A percentile compares a stretch with the other conserved stretches of the same genome.
Evolutionary conservation across 2,113 vertebrate genomes (phyloP).

Genomic region (Lepus europaeus): DNA sequence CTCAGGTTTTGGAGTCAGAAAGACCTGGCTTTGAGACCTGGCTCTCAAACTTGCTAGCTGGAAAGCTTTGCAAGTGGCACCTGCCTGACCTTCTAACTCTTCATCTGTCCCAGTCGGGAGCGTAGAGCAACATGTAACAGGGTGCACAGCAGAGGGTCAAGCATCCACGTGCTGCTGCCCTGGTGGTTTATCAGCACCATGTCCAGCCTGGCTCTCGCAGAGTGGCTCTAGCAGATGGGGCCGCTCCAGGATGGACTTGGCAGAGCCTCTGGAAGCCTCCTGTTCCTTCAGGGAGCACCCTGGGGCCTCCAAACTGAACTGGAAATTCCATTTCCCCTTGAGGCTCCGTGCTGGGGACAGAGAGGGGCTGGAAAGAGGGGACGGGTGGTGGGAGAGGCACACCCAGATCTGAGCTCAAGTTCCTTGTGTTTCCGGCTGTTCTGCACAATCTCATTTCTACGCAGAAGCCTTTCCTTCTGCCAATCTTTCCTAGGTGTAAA

Average conservation of each 20-base stretch:
- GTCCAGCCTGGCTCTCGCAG: background rate
- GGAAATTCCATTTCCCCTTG: background rate
- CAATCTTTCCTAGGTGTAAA: background rate
- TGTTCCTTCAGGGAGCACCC: background rate
- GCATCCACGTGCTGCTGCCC: background rate
- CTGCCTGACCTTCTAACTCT: constrained; percentile 25
- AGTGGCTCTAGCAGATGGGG: background rate
- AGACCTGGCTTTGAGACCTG: constrained; percentile 23
- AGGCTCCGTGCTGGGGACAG: background rate
- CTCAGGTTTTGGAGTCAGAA: background rate
- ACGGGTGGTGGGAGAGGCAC: background rate
- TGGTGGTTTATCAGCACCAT: background rate
- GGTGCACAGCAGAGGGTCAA: background rate
- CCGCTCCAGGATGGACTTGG: background rate
- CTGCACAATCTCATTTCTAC: constrained; percentile 9
- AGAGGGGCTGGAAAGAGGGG: background rate
- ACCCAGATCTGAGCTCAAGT: background rate
- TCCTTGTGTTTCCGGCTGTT: constrained; percentile 16
- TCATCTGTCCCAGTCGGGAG: background rate
- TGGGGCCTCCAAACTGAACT: background rate
- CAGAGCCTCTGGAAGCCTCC: background rate
- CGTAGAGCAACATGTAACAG: background rate
- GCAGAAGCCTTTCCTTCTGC: constrained; percentile 8
- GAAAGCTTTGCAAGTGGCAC: background rate
- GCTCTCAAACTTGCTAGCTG: background rate